Evolutionary conservation across 1,140 invertebrate species (phyloP).

Genomic region (Aphaenogaster ashmeadi): DNA sequence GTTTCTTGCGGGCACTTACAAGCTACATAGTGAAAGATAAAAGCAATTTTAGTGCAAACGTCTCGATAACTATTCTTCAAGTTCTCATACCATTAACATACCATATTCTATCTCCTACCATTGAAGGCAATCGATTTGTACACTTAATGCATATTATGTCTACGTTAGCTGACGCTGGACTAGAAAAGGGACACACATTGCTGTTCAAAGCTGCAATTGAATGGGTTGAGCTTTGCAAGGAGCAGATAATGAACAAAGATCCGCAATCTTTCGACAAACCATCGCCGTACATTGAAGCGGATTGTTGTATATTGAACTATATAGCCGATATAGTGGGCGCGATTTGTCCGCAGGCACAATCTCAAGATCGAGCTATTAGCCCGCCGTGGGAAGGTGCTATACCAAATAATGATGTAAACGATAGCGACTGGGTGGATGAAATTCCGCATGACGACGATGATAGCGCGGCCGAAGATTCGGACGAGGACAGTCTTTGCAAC

Average conservation of each 20-base stretch:
- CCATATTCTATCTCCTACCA: slow-evolving; percentile 89
- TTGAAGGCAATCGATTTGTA: slow-evolving; percentile 92
- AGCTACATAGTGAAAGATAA: slow-evolving; percentile 93
- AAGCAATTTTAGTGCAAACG: slow-evolving; percentile 89
- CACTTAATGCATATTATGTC: slow-evolving; percentile 94
- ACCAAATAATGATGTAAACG: slow-evolving; percentile 91
- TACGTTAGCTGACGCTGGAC: slow-evolving; percentile 94
- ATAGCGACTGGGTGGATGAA: slow-evolving; percentile 95
- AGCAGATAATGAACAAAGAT: slow-evolving; percentile 84
- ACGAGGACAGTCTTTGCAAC: slow-evolving; percentile 97
- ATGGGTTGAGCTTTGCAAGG: slow-evolving; percentile 92
- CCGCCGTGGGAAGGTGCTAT: slow-evolving; percentile 94
- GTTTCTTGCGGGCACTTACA: slow-evolving; percentile 91
- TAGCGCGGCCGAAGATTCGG: slow-evolving; percentile 96
- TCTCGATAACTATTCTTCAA: slow-evolving; percentile 91
- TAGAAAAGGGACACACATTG: slow-evolving; percentile 91
- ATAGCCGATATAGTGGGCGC: slow-evolving; percentile 91
- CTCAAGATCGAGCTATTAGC: slow-evolving; percentile 89
- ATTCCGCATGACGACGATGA: slow-evolving; percentile 95
- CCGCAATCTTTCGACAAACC: slow-evolving; percentile 81
- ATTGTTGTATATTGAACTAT: slow-evolving; percentile 93
- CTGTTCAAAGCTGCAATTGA: slow-evolving; percentile 93
- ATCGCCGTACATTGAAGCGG: slow-evolving; percentile 90
- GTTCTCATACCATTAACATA: slow-evolving; percentile 93
- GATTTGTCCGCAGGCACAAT: slow-evolving; percentile 85